These are phyloP conservation scores for Nanorana parkeri DNA, from an alignment of 2,113 vertebrate species.

Conservation along the genomic window DNA sequence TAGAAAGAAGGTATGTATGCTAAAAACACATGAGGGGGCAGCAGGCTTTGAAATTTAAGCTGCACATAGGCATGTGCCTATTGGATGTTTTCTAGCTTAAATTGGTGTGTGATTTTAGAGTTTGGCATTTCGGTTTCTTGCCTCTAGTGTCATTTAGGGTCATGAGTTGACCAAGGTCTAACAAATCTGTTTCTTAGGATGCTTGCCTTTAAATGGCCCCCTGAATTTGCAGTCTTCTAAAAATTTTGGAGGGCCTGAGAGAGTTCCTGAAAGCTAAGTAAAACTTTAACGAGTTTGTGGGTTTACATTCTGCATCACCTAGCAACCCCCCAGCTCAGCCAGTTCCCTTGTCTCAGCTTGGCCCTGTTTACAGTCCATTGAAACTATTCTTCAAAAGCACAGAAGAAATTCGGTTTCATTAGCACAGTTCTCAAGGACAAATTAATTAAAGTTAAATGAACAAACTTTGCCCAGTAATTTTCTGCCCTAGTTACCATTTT, in stretches of 20 bases:
- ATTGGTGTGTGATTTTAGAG: no score
- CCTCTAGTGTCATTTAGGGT: not conserved
- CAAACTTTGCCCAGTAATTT: conserved; percentile 76
- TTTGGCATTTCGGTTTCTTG: no score
- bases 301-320: conserved; percentile 81
- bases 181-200: not conserved
- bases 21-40: no score
- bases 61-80: no score
- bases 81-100: no score
- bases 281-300: conserved; percentile 79
- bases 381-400: conserved; percentile 74
- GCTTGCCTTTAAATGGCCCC: conserved; percentile 63
- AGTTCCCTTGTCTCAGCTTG: conserved; percentile 77
- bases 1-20: no score
- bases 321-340: conserved; percentile 78
- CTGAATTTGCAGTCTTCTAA: conserved; percentile 72
- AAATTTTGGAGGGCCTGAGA: conserved; percentile 79
- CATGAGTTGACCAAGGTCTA: not conserved
- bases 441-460: conserved; percentile 86
- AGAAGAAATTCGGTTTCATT: conserved; percentile 83
- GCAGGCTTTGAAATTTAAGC: no score
- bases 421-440: conserved; percentile 81
- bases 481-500: conserved; percentile 61
- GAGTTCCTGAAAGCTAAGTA: conserved; percentile 79
- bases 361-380: conserved; percentile 83